Evolutionary conservation across 2,888 invertebrate genomes (phyloP).

Genomic region (Amblyjoppa proteus): DNA sequence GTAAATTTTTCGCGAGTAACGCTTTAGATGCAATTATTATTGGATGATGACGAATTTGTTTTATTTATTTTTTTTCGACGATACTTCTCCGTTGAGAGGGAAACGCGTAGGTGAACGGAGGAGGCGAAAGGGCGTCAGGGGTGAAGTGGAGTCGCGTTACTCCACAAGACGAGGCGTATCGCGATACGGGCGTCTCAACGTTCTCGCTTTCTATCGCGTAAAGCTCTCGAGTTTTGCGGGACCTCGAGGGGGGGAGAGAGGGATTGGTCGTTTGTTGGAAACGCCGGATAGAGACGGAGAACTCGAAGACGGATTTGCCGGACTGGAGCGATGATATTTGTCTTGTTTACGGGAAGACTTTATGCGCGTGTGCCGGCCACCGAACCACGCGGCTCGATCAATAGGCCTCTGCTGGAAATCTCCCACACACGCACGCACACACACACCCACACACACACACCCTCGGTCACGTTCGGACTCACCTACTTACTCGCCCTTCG

Average conservation of each 20-base stretch:
- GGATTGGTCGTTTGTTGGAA: constrained; percentile 19
- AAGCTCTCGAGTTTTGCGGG: constrained; percentile 20
- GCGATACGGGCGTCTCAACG: constrained; percentile 59
- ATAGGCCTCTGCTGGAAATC: constrained; percentile 84
- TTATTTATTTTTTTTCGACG: neutral
- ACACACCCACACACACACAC: constrained; percentile 67
- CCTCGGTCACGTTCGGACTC: constrained; percentile 52
- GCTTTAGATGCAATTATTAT: neutral
- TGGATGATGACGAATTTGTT: neutral
- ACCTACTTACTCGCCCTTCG: constrained; percentile 44
- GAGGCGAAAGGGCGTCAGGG: constrained; percentile 6
- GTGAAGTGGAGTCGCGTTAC: constrained; percentile 62
- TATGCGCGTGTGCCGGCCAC: constrained; percentile 84
- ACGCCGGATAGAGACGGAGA: constrained; percentile 58
- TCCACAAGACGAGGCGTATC: constrained; percentile 53
- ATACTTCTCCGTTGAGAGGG: neutral
- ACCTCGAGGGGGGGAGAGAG: neutral
- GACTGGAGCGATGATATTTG: constrained; percentile 84
- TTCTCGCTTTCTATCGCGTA: constrained; percentile 60
- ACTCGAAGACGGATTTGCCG: constrained; percentile 79
- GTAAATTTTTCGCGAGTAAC: neutral
- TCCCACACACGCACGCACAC: constrained; percentile 72
- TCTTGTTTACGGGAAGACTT: constrained; percentile 84
- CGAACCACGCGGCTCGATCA: constrained; percentile 80
- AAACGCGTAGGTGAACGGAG: constrained; percentile 31